phyloP scores from a whole-genome alignment of 92 coral and sea anemone genomes.

The Epizoanthus illoricatus region DNA sequence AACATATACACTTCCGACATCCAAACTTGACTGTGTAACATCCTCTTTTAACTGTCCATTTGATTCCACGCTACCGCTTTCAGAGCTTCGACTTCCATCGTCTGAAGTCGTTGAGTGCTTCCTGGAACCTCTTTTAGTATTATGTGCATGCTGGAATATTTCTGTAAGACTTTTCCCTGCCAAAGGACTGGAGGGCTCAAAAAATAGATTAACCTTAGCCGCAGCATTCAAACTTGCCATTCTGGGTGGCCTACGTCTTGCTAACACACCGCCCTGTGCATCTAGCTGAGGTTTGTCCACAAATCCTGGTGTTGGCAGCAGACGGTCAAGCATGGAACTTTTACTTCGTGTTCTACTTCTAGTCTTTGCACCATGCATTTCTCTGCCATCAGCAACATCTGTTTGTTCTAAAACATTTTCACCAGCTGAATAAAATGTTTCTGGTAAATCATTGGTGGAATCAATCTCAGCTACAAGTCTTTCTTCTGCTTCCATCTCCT shows the following conservation, averaged over 20 bases:
- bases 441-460: conserved; percentile 18
- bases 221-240: conserved; percentile 99
- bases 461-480: conserved; percentile 33
- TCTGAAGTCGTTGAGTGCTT: conserved; percentile 46
- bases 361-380: conserved; percentile 41
- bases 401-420: conserved; percentile 52
- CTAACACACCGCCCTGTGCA: conserved; percentile 67
- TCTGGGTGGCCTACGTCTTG: conserved; percentile 86
- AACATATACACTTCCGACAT: neutral
- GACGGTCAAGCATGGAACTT: conserved; percentile 80
- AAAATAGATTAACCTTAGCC: conserved; percentile 90
- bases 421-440: conserved; percentile 32
- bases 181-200: conserved; percentile 94
- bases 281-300: conserved; percentile 89
- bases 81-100: conserved; percentile 39
- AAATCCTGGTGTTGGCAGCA: conserved; percentile 97
- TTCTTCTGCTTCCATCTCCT: conserved; percentile 52
- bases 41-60: conserved; percentile 50
- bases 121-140: conserved; percentile 38
- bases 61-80: conserved; percentile 44
- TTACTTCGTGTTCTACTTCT: conserved; percentile 66
- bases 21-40: conserved; percentile 23
- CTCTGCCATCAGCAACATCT: conserved; percentile 27
- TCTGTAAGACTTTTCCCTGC: conserved; percentile 88
- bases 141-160: conserved; percentile 79